Evolutionary conservation across 2,888 invertebrate species (phyloP).

Genomic region (Heliconius hortense): DNA sequence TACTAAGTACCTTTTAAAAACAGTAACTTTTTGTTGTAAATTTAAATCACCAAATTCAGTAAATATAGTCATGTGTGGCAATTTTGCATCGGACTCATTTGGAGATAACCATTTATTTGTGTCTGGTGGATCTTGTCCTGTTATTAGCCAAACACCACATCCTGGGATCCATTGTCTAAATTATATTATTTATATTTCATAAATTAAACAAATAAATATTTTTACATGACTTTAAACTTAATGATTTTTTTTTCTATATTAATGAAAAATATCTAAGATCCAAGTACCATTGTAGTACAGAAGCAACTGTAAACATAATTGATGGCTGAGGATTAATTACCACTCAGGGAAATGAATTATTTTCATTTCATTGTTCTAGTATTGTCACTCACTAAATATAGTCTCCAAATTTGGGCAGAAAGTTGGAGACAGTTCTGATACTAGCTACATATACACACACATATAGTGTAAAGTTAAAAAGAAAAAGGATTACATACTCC

Average conservation of each 20-base stretch:
- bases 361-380: neutral
- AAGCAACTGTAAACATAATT: no score
- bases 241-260: neutral
- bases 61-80: slow-evolving; percentile 85
- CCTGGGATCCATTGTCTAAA: slow-evolving; percentile 86
- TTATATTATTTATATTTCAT: slow-evolving; percentile 5
- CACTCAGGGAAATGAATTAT: neutral
- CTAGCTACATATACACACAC: no score
- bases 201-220: neutral
- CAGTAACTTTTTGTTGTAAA: slow-evolving; percentile 83
- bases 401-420: neutral
- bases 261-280: no score
- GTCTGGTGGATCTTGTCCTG: slow-evolving; percentile 75
- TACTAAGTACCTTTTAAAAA: slow-evolving; percentile 80
- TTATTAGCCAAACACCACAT: slow-evolving; percentile 85
- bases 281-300: no score
- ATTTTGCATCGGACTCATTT: slow-evolving; percentile 56
- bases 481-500: slow-evolving; percentile 82
- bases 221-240: neutral
- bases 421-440: neutral
- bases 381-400: neutral
- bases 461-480: neutral
- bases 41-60: slow-evolving; percentile 87
- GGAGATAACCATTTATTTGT: slow-evolving; percentile 60
- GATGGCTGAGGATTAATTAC: neutral